Evolutionary conservation across 2,797 vertebrate genomes (phyloP).

Genomic region (Macropus fuliginosus): DNA sequence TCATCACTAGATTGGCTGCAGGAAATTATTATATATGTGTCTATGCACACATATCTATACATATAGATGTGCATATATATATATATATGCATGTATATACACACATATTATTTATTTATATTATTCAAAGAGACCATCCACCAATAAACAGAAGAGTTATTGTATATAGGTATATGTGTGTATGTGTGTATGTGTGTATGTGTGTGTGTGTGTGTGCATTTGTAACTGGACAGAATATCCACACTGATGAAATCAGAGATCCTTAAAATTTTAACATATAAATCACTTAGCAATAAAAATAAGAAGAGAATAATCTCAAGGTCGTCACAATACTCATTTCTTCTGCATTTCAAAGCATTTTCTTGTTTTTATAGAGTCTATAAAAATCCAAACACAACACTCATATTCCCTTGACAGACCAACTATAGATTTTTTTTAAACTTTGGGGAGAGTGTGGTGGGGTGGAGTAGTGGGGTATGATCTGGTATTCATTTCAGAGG

Average conservation of each 20-base stretch:
- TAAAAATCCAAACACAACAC: constrained; percentile 41
- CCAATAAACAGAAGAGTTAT: neutral
- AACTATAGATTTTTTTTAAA: constrained; percentile 14
- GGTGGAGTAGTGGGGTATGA: neutral
- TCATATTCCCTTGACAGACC: constrained; percentile 47
- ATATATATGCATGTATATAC: no score
- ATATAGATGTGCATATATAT: no score
- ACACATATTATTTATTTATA: no score
- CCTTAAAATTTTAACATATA: neutral
- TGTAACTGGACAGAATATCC: neutral
- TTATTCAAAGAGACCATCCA: neutral
- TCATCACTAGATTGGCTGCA: no score
- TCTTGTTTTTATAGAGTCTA: neutral
- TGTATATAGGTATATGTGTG: neutral
- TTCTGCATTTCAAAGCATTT: neutral
- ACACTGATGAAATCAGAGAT: neutral
- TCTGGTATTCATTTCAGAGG: constrained; percentile 68
- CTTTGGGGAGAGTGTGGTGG: neutral
- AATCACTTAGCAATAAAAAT: constrained; percentile 18
- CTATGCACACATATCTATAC: no score
- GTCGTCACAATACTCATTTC: neutral
- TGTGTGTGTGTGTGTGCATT: no score
- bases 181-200: no score
- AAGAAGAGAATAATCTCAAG: constrained; percentile 11
- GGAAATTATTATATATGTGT: no score